phyloP scores from a whole-genome alignment of 1,140 invertebrate species.

The Drosophila nigromelanica region DNA sequence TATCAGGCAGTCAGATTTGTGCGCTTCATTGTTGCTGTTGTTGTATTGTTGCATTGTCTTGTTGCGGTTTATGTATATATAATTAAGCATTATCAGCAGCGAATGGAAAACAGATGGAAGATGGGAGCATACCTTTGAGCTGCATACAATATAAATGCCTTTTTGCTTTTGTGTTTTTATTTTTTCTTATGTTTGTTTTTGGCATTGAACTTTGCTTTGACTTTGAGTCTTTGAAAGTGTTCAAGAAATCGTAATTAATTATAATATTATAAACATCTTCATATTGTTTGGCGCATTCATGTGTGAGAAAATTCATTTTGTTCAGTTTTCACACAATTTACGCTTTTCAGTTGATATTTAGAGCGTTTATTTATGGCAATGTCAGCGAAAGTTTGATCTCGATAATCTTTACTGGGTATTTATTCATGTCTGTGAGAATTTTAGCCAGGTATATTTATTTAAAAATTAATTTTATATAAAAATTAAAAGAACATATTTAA shows the following conservation, averaged over 20 bases:
- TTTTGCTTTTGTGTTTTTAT: slow-evolving; percentile 42
- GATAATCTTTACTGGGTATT: slow-evolving; percentile 14
- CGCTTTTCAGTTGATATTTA: slow-evolving; percentile 36
- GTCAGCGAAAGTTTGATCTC: slow-evolving; percentile 55
- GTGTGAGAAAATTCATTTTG: slow-evolving; percentile 56
- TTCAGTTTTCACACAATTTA: slow-evolving; percentile 62
- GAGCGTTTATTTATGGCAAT: slow-evolving; percentile 44
- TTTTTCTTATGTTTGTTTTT: slow-evolving; percentile 53
- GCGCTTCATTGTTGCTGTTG: slow-evolving; percentile 55
- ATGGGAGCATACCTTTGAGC: slow-evolving; percentile 41
- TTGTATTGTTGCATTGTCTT: slow-evolving; percentile 50
- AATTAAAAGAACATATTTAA: too few species aligned
- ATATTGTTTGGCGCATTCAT: slow-evolving; percentile 57
- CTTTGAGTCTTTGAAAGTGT: slow-evolving; percentile 64
- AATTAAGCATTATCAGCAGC: slow-evolving; percentile 74
- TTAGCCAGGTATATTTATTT: neutral
- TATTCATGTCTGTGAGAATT: slow-evolving; percentile 6
- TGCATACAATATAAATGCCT: slow-evolving; percentile 61
- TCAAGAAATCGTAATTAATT: slow-evolving; percentile 72
- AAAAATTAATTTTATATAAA: too few species aligned
- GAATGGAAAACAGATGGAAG: slow-evolving; percentile 46
- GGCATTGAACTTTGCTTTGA: slow-evolving; percentile 80
- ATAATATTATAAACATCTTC: slow-evolving; percentile 75
- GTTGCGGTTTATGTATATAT: slow-evolving; percentile 71
- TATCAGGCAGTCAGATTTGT: slow-evolving; percentile 46